These are phyloP conservation scores for Champsocephalus esox DNA, from an alignment of 2,797 vertebrate species.

Conservation along the genomic window DNA sequence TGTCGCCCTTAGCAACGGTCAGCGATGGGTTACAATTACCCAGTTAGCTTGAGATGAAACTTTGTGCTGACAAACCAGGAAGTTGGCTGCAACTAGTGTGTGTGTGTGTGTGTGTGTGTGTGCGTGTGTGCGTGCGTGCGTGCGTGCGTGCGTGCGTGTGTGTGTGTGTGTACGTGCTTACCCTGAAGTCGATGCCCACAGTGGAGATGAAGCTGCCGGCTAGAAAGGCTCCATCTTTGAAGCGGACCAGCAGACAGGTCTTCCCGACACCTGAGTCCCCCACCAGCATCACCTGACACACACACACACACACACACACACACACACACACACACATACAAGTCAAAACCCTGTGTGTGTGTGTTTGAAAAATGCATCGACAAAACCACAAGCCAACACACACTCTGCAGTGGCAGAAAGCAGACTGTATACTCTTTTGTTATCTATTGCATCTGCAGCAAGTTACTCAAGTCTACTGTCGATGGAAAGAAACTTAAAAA, in stretches of 20 bases:
- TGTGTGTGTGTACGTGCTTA: conserved; percentile 65
- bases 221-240: conserved; percentile 94
- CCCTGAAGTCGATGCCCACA: conserved; percentile 95
- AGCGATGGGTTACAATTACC: background rate
- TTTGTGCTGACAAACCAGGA: background rate
- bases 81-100: too few species aligned
- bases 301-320: conserved; percentile 8
- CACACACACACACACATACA: background rate
- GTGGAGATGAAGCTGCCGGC: conserved; percentile 95
- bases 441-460: background rate
- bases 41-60: background rate
- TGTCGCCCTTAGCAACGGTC: background rate
- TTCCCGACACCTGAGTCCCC: conserved; percentile 93
- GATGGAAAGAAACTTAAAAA: too few species aligned
- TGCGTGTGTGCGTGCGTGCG: too few species aligned
- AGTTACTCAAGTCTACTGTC: too few species aligned
- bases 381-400: background rate
- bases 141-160: too few species aligned
- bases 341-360: background rate
- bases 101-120: too few species aligned
- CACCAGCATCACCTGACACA: conserved; percentile 84
- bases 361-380: conserved; percentile 13
- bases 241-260: conserved; percentile 92
- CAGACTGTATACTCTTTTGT: conserved; percentile 9
- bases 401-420: conserved; percentile 8